phyloP scores from a whole-genome alignment of 2,888 invertebrate genomes.

The Nomada fabriciana region DNA sequence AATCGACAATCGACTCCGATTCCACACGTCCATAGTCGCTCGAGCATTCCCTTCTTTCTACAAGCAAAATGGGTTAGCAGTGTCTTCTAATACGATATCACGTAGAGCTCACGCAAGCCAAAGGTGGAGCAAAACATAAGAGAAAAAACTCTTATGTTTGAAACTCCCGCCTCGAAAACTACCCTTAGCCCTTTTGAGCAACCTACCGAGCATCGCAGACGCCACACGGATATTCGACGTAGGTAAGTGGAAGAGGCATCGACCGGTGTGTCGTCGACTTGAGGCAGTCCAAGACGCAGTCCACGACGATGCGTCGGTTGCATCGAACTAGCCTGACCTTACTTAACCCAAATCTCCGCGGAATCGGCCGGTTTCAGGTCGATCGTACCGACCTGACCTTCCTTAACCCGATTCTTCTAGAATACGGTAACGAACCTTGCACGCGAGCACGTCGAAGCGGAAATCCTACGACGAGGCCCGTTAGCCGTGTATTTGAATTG shows the following conservation, averaged over 20 bases:
- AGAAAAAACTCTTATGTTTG: no score
- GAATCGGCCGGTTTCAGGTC: constrained; percentile 50
- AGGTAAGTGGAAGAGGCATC: neutral
- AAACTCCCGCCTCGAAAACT: no score
- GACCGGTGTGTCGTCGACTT: neutral
- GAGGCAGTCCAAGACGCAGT: neutral
- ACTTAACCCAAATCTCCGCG: constrained; percentile 61
- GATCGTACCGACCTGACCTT: constrained; percentile 68
- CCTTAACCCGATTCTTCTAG: constrained; percentile 69
- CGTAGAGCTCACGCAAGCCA: no score
- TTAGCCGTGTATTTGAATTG: constrained; percentile 73
- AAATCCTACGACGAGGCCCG: constrained; percentile 70
- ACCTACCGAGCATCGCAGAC: neutral
- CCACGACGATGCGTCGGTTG: constrained; percentile 19
- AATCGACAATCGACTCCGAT: constrained; percentile 7
- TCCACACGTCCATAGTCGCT: no score
- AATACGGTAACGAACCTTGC: constrained; percentile 62
- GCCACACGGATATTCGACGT: neutral
- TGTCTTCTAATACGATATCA: no score
- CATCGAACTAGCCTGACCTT: constrained; percentile 54
- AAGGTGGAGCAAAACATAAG: neutral
- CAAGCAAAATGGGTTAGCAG: no score
- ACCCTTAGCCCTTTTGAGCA: neutral
- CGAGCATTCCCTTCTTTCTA: no score
- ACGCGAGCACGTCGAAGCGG: constrained; percentile 63